Evolutionary conservation across 2,113 vertebrate genomes (phyloP), one percentile per base, ranked within the genome.

Genomic region (Larimichthys crocea): DNA sequence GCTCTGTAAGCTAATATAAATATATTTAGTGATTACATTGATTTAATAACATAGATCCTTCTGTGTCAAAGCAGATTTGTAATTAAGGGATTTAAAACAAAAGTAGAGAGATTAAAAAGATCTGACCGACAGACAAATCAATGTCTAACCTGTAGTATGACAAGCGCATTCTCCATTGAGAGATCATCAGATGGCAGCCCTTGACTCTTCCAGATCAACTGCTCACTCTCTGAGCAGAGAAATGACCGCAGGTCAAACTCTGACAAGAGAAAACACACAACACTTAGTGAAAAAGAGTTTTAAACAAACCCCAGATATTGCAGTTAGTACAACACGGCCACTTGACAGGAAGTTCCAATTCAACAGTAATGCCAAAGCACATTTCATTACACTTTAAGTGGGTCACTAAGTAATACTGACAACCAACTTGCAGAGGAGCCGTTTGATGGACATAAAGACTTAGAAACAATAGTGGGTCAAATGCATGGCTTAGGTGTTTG

Each of bases 201-300:
- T 95, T 99, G 97, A 93, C 97, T 97, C 91, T 99, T 99, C 98
- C 98, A 99, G 89, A 98, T 97, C 89, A 99, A 86, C 82, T 99
- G 98, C 59, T 99, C 98, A 82, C 98, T 99, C 93, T 99, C 98
- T 61, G 97, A 96, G 86, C 97, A 98, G 84, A 99, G 95, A 93
- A 99, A 99, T 16, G 96, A 94, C 11, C 96, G 95, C 76, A 99
- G 90, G 92, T 99, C 93, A 15, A 99, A 99, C 86, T 95, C 98
- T 99, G 89, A 60, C 35, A 3, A 62, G 5, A 84, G 12, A 74
- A 83, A 19, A 82, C 7, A 79, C 26, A 75, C 24, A 77, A 81
- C 15, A 89, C 15, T 53, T 3, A 76, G 5, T 70, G 4, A 11
- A 35, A 53, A 35, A 3, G 26, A 6, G 10, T 15, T 24, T 19